phyloP scores from a whole-genome alignment of 2,797 vertebrate genomes.

The Arctocebus calabarensis region DNA sequence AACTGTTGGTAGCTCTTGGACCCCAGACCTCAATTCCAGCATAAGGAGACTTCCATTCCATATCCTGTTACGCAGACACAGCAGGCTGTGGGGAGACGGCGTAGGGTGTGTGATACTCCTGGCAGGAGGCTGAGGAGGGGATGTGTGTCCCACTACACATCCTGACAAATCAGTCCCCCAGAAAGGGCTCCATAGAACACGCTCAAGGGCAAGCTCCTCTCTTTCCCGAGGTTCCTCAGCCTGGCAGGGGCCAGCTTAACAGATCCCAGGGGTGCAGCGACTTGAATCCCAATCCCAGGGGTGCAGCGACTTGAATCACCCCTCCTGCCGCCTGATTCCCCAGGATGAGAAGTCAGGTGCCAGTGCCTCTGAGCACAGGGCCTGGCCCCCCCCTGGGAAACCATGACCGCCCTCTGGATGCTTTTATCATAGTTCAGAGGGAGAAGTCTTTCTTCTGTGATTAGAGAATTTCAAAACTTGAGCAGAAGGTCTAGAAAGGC shows the following conservation, averaged over 20 bases:
- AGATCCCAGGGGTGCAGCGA: neutral
- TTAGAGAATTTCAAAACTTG: neutral
- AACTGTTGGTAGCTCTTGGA: neutral
- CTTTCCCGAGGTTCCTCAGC: neutral
- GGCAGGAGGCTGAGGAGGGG: too few species aligned
- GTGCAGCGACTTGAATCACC: too few species aligned
- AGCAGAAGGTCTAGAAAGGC: neutral
- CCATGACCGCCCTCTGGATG: rapidly evolving
- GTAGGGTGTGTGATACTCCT: rapidly evolving
- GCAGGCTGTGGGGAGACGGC: neutral
- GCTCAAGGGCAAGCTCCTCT: neutral
- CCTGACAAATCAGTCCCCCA: neutral
- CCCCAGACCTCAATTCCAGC: neutral
- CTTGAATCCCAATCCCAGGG: too few species aligned
- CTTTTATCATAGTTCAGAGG: neutral
- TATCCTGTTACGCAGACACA: neutral
- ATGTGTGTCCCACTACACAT: too few species aligned
- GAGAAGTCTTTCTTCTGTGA: neutral
- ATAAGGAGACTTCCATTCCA: neutral
- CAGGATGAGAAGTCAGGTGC: neutral
- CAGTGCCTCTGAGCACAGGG: neutral
- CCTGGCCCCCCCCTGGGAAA: neutral
- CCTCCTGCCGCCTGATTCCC: neutral
- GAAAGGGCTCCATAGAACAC: neutral
- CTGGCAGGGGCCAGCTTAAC: neutral